Conservation (phyloP, 2,113 vertebrate genomes). For the Tychaedon coryphoeus region DNA sequence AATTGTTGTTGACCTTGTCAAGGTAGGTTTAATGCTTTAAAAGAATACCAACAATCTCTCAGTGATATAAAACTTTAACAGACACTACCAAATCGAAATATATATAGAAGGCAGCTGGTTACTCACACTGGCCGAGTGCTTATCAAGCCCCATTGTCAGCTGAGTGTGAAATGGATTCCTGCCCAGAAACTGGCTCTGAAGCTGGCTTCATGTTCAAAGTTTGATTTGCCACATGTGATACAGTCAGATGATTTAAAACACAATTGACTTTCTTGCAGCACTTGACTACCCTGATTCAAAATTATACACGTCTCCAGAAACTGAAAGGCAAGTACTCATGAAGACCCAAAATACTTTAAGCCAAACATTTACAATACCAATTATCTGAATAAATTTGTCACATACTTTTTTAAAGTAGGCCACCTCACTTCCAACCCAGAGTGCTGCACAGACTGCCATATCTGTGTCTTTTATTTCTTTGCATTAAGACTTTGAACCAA, state of each 20-base stretch:
- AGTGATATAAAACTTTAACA: constrained; percentile 48
- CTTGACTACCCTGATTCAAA: neutral
- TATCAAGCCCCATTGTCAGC: constrained; percentile 32
- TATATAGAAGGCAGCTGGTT: constrained; percentile 45
- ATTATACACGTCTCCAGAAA: neutral
- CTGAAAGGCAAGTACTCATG: neutral
- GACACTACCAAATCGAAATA: constrained; percentile 30
- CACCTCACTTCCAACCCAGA: neutral
- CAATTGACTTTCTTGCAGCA: constrained; percentile 29
- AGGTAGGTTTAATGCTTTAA: constrained; percentile 34
- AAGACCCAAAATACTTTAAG: constrained; percentile 8
- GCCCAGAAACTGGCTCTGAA: constrained; percentile 35
- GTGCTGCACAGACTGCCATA: neutral
- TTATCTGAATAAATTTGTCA: constrained; percentile 17
- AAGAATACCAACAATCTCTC: constrained; percentile 29
- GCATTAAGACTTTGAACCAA: neutral
- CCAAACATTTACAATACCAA: neutral
- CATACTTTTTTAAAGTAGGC: neutral
- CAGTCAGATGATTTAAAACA: constrained; percentile 31
- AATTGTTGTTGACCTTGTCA: constrained; percentile 64
- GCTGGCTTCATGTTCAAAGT: neutral
- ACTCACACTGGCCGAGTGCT: neutral
- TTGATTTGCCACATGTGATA: constrained; percentile 51
- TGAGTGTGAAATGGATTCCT: constrained; percentile 63
- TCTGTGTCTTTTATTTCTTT: neutral